phyloP scores from a whole-genome alignment of 2,113 vertebrate species.

The Pontoporia blainvillei region DNA sequence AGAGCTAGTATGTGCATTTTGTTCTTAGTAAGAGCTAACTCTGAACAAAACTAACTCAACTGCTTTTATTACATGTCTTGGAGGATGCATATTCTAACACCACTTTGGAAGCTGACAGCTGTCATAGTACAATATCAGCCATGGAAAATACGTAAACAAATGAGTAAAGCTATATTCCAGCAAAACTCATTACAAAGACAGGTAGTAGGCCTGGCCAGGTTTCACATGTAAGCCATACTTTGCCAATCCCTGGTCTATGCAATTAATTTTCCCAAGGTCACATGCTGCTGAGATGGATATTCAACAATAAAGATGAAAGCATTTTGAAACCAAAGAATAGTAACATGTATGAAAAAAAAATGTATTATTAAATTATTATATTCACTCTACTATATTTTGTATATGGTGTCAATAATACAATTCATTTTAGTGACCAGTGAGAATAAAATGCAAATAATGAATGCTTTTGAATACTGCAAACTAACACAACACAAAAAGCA shows the following conservation, averaged over 20 bases:
- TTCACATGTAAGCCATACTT: background rate
- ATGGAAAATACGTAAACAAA: background rate
- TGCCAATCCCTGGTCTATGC: background rate
- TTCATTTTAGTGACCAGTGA: background rate
- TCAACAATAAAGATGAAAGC: background rate
- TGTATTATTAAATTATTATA: background rate
- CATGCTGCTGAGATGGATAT: background rate
- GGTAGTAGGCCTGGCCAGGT: background rate
- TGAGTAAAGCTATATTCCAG: background rate
- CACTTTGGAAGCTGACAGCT: background rate
- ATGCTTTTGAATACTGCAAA: background rate
- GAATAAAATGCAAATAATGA: background rate
- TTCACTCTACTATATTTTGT: background rate
- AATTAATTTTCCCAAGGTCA: background rate
- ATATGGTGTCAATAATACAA: background rate
- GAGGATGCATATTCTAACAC: background rate
- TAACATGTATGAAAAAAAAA: background rate
- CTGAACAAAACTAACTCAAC: background rate
- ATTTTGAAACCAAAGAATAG: background rate
- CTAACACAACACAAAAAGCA: background rate
- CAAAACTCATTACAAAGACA: background rate
- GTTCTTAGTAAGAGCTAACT: background rate
- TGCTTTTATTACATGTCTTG: background rate
- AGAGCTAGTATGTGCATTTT: background rate
- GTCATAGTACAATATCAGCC: background rate